Base-by-base conservation (phyloP, 2,113 vertebrate genomes). In the Poeciliopsis turrubarensis region DNA sequence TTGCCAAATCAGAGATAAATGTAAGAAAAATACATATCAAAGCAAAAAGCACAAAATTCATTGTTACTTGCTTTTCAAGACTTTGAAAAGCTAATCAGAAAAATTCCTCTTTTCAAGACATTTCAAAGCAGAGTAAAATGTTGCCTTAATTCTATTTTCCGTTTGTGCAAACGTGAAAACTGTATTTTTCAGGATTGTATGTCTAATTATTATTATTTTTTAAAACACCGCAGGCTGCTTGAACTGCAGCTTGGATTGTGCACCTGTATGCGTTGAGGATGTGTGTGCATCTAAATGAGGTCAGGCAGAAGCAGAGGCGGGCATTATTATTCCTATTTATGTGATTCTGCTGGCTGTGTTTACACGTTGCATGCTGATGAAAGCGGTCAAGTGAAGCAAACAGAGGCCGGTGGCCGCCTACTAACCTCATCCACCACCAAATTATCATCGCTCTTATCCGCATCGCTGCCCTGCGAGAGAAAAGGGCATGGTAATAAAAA, bases 391-490 rank as follows among this genome's bases (percentile, higher is more conserved):
- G 77, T 86, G 86, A 84, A 75, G 87, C 78, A 57, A 78, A 78
- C 68, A 65, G 67, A 87, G 85, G 79, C 83, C 75, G 1, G 54
- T 64, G 31, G 86, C 76, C 37, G 60, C 79, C 67, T 79, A 91
- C 94, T 82, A 77, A 95, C 94, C 94, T 94, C 97, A 81, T 97
- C 96, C 80, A 98, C 97, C 78, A 98, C 96, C 93, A 98, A 89
- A 92, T 97, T 97, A 92, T 98, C 96, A 70, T 98, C 96, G 4
- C 97, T 98, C 82, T 97, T 97, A 86, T 98, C 97, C 0, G 95
- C 97, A 3, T 98, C 97, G 0, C 97, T 97, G 87, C 96, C 96
- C 97, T 98, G 91, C 30, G 77, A 79, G 73, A 81, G 63, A 71
- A 27, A 67, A 82, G 51, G 51, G 51, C 34, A 12, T 37, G n/a